Evolutionary conservation across 2,113 vertebrate species (phyloP), one percentile per base, ranked within the genome.

Genomic region (Gymnocephalus cernua): DNA sequence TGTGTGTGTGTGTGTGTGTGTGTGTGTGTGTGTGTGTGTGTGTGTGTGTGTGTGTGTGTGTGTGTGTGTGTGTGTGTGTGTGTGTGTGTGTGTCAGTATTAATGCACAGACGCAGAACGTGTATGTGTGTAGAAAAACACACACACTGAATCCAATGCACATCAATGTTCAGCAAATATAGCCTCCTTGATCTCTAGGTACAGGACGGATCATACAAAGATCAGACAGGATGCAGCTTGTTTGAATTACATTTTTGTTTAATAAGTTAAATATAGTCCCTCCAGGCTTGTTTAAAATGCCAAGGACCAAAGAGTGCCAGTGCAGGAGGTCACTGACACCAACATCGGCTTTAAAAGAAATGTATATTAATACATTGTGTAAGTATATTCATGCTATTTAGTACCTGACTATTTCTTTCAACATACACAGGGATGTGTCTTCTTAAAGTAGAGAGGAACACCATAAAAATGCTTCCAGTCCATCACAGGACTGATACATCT

Each of bases 141-240:
- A 76, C 12, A 58, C 18, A 47, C 27, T 35, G 45, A 53, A 73
- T 63, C 16, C 32, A 69, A 54, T 19, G 13, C 18, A 54, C 68
- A 38, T 70, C 61, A 27, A 16, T 75, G 65, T 50, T 64, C 66
- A 68, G 65, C 13, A 59, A 75, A 58, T 15, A 13, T 15, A 13
- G 35, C 35, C 51, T 51, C 16, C 25, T 47, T 64, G 27, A 63
- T 21, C 54, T 67, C 58, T 18, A 32, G 2, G 11, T 29, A 29
- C 27, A 47, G 56, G 29, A 35, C 13, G 6, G 38, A 45, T 45
- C 15, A 18, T 38, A 6, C 21, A 13, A 14, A 45, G 54, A 51
- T 67, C 35, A 59, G 13, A 59, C 38, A 57, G 2, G 67, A 61
- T 14, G 29, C 58, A 58, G 7, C 53, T 19, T 57, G 47, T 41